These are phyloP conservation scores for Isaurus tuberculatus DNA, from an alignment of 92 coral and sea anemone genomes.

Conservation along the genomic window DNA sequence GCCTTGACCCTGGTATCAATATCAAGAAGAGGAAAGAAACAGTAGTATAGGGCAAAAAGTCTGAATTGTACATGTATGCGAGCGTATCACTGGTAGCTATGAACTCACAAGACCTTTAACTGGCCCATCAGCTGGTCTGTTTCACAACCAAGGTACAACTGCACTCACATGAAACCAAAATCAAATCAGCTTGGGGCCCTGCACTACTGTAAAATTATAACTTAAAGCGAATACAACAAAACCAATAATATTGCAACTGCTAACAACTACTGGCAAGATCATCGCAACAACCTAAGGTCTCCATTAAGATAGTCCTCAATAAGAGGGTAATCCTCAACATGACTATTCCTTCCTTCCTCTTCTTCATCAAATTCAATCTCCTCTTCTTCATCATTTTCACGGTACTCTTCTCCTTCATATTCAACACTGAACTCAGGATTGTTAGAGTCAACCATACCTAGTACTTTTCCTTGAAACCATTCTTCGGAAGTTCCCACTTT, in stretches of 20 bases:
- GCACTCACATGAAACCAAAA: slow-evolving; percentile 19
- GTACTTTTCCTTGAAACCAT: slow-evolving; percentile 17
- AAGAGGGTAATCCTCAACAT: slow-evolving; percentile 28
- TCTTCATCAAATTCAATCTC: not conserved
- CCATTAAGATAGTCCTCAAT: slow-evolving; percentile 36
- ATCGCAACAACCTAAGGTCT: slow-evolving; percentile 18
- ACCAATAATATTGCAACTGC: slow-evolving; percentile 9
- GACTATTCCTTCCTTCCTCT: not conserved
- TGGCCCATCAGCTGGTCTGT: slow-evolving; percentile 29
- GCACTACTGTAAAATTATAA: slow-evolving; percentile 14
- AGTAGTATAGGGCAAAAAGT: slow-evolving; percentile 36
- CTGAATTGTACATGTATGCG: slow-evolving; percentile 19
- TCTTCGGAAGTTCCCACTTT: slow-evolving; percentile 8
- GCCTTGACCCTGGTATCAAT: slow-evolving; percentile 15
- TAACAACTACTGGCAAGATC: slow-evolving; percentile 8
- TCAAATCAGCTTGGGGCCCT: slow-evolving; percentile 26
- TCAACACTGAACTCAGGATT: slow-evolving; percentile 39
- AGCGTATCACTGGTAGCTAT: slow-evolving; percentile 31
- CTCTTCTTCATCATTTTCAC: not conserved
- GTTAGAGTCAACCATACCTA: slow-evolving; percentile 4
- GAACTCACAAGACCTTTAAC: slow-evolving; percentile 27
- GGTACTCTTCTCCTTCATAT: slow-evolving; percentile 15
- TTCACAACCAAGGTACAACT: slow-evolving; percentile 19
- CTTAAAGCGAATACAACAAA: slow-evolving; percentile 5
- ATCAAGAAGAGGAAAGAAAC: slow-evolving; percentile 28